Conservation (phyloP, 1,140 invertebrate genomes). For the Protaetia brevitarsis region DNA sequence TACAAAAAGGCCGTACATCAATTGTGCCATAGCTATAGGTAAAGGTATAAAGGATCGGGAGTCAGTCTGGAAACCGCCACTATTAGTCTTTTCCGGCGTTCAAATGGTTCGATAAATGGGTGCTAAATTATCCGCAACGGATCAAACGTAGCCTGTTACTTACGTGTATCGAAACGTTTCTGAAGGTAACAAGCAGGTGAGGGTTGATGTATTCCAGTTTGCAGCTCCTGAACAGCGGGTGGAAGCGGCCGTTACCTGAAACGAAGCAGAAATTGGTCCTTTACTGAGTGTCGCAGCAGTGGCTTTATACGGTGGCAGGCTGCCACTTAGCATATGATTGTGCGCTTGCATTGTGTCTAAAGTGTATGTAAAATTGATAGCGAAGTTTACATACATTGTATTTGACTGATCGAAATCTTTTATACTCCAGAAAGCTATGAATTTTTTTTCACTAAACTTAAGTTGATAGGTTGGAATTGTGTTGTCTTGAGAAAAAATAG, state of each 20-base stretch:
- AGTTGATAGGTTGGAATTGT: no score
- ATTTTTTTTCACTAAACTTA: no score
- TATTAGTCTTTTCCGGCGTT: background rate
- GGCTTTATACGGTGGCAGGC: background rate
- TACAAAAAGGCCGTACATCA: no score
- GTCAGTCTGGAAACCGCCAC: background rate
- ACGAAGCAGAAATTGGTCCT: constrained; percentile 26
- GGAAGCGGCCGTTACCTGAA: constrained; percentile 52
- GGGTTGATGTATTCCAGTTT: constrained; percentile 55
- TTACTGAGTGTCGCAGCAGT: background rate
- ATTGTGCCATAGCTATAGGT: no score
- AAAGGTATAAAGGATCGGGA: no score
- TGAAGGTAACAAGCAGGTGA: constrained; percentile 55
- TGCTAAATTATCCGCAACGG: constrained; percentile 9
- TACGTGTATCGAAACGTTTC: constrained; percentile 53
- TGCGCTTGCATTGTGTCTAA: no score
- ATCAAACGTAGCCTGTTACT: constrained; percentile 30
- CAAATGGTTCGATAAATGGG: background rate
- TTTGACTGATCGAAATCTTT: no score
- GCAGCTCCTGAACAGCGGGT: constrained; percentile 60
- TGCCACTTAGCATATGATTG: background rate
- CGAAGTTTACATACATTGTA: no score
- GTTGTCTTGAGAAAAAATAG: no score
- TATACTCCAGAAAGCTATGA: no score
- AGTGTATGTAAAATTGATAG: no score